Percentiles rank a stretch among this genome's conserved stretches.
phyloP scores from a whole-genome alignment of 1,140 invertebrate genomes.

The Papilio machaon region DNA sequence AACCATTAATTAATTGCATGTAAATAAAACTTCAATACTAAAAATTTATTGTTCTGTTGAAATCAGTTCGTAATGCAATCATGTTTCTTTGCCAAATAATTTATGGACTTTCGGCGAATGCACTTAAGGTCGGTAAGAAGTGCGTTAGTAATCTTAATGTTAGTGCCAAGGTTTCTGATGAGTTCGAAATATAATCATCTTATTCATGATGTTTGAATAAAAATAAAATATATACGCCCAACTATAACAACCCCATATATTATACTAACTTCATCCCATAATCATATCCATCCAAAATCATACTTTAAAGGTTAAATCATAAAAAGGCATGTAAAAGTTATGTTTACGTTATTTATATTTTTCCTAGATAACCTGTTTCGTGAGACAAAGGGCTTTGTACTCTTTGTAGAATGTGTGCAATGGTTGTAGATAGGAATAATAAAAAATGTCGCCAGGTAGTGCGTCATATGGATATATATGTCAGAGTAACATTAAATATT shows the following conservation, averaged over 20 bases:
- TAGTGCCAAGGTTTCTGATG: not conserved
- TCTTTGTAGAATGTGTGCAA: not conserved
- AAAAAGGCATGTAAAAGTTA: not conserved
- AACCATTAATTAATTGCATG: not conserved
- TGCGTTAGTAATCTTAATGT: not conserved
- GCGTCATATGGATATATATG: not conserved
- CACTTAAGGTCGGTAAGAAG: not conserved
- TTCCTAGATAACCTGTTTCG: not conserved
- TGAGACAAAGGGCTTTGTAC: constrained; percentile 10
- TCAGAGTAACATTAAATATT: not conserved
- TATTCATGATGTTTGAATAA: too few species aligned
- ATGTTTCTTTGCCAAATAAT: not conserved
- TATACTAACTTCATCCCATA: not conserved
- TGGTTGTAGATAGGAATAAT: not conserved
- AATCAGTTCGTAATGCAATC: not conserved
- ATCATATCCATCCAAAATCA: too few species aligned
- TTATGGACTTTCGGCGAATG: constrained; percentile 1
- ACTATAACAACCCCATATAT: too few species aligned
- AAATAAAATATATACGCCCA: too few species aligned
- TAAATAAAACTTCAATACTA: not conserved
- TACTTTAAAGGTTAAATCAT: not conserved
- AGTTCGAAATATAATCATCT: not conserved
- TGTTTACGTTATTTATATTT: not conserved
- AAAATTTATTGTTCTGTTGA: not conserved
- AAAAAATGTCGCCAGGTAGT: not conserved